phyloP scores from a whole-genome alignment of 37 sponge, comb jelly and placozoan genomes.

The Crambe crambe region DNA sequence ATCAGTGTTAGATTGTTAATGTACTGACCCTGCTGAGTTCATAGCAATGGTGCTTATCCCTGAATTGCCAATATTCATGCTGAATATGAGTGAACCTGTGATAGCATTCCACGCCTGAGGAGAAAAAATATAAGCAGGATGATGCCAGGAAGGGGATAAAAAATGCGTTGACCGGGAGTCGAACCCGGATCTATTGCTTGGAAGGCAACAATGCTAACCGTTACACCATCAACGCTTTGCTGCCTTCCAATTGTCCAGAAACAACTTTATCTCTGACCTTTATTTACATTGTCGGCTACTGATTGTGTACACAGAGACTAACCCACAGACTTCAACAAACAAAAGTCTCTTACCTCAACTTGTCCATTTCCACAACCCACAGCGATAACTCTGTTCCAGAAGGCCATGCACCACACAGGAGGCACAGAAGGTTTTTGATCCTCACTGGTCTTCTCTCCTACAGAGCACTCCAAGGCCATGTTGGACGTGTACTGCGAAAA shows the following conservation, averaged over 20 bases:
- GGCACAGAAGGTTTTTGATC: constrained; percentile 20
- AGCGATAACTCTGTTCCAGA: constrained; percentile 38
- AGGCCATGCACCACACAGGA: constrained; percentile 78
- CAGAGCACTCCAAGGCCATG: constrained; percentile 59
- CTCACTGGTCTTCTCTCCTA: background rate
- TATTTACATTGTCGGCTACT: background rate
- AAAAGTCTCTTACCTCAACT: constrained; percentile 56
- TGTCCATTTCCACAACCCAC: constrained; percentile 80
- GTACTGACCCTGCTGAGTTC: constrained; percentile 30
- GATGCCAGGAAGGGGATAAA: no score
- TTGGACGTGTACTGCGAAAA: constrained; percentile 79
- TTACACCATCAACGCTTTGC: constrained; percentile 65
- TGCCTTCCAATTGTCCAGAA: background rate
- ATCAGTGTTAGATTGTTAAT: no score
- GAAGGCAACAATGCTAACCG: constrained; percentile 76
- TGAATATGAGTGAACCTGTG: constrained; percentile 35
- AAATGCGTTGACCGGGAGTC: constrained; percentile 67
- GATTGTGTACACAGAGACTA: background rate
- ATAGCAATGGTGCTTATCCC: constrained; percentile 48
- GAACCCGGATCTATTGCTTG: constrained; percentile 75
- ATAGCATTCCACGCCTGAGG: constrained; percentile 51
- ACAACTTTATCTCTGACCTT: background rate
- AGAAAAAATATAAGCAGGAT: constrained; percentile 4
- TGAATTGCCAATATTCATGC: background rate
- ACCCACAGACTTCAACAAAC: background rate